Evolutionary conservation across 2,113 vertebrate species (phyloP), one percentile per base, ranked within the genome.

Genomic region (Haemorhous mexicanus): DNA sequence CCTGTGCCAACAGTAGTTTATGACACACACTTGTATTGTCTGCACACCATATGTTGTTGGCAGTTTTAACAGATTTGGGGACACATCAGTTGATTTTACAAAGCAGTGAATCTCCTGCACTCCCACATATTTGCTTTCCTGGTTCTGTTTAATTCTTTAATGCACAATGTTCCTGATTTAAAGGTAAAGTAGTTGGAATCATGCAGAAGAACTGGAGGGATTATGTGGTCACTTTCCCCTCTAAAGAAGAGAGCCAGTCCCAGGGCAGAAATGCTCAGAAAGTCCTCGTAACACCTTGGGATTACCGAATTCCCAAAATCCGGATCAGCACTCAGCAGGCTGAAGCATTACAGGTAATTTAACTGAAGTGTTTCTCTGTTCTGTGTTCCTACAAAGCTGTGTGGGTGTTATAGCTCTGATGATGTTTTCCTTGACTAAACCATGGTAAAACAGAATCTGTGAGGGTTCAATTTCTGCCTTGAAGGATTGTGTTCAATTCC

Each of bases 141-240:
- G 24, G 43, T 67, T 75, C 63, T 68, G 41, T 80, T 64, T 72
- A 64, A 80, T 59, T 78, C 26, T 16, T 27, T 35, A 72, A 91
- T 46, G 16, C 76, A 59, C 75, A 61, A 8, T 84, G 70, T 94
- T 89, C 49, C 79, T 94, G 92, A 35, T 92, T 87, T 80, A 72
- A 96, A 98, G 99, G 99, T 64, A 98, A 98, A 55, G 98, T 99
- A 11, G 98, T 99, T 75, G 99, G 99, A 70, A 98, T 99, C 95
- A 96, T 98, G 74, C 99, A 99, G 81, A 99, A 99, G 97, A 99
- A 99, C 95, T 99, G 99, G 99, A 98, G 99, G 77, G 99, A 99
- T 97, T 99, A 99, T 15, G 99, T 99, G 94, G 99, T 98, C 44
- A 99, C 99, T 7, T 99, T 99, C 72, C 99, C 99, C 16, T 97